These are phyloP conservation scores for Aleiodes sp. DNA, from an alignment of 1,140 invertebrate genomes.

Conservation along the genomic window DNA sequence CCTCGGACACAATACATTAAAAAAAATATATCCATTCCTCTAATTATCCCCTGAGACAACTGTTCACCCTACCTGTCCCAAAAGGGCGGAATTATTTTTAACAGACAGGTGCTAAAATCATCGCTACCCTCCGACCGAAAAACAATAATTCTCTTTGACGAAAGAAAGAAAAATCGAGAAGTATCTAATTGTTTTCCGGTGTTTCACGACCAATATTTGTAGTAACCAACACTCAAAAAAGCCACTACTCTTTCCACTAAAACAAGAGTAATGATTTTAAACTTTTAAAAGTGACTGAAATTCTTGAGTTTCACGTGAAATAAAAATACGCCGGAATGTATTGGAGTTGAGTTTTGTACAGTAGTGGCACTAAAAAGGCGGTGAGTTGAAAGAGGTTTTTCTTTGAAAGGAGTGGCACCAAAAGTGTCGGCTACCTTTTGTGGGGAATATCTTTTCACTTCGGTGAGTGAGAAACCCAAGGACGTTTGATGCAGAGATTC, in stretches of 20 bases:
- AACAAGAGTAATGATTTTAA: neutral
- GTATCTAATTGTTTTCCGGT: slow-evolving; percentile 1
- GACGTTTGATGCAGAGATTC: neutral
- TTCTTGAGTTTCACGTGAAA: neutral
- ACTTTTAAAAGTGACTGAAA: neutral
- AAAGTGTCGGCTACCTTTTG: slow-evolving; percentile 9
- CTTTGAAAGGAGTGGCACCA: slow-evolving; percentile 2
- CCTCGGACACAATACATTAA: too few relatives aligned
- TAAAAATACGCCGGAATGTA: neutral
- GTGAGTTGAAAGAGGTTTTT: slow-evolving; percentile 29
- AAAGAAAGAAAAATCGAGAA: too few relatives aligned
- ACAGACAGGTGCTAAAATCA: too few relatives aligned
- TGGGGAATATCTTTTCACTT: neutral
- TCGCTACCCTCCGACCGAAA: too few relatives aligned
- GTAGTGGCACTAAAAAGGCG: slow-evolving; percentile 31
- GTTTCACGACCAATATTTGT: neutral
- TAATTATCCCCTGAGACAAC: too few relatives aligned
- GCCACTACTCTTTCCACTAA: neutral
- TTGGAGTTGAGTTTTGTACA: neutral
- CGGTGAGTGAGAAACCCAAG: neutral
- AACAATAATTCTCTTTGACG: too few relatives aligned
- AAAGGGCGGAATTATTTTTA: too few relatives aligned
- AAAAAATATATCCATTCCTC: too few relatives aligned
- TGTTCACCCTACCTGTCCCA: too few relatives aligned
- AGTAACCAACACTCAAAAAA: neutral